Base-by-base conservation (phyloP, 1,140 invertebrate genomes). In the Caenorhabditis latens region DNA sequence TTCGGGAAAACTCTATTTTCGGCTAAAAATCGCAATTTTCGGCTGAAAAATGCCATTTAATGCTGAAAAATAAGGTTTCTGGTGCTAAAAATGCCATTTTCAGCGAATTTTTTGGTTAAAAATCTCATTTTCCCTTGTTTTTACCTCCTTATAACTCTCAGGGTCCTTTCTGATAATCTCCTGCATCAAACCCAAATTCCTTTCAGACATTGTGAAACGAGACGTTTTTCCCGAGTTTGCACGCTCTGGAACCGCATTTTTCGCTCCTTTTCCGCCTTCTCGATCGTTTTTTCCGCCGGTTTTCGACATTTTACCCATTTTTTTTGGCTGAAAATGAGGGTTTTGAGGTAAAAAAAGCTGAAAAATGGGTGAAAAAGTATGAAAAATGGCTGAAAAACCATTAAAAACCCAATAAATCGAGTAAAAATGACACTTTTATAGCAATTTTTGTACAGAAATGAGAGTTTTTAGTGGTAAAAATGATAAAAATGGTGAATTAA, bases 151-250 rank as follows among this genome's bases (percentile, higher is more conserved):
- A 83, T 92, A 92, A 16, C 87, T 89, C 46, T 92, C 91, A 0
- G 91, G 92, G 83, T 92, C 91, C 46, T 91, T 90, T 42, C 90
- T 75, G 58, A 92, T 79, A 53, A 90, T 87, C 55, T 92, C 91
- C 65, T 88, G 88, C 71, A 91, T 82, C 16, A 91, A 58, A 19
- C 86, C 90, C 84, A 91, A 88, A 87, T 91, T 91, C 21, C 87
- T 75, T 14, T 91, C 90, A 11, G 85, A 79, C 85, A 88, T 88
- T 24, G 84, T 57, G 84, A 88, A 88, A 2, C 84, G 19, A 2
- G 71, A 79, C 9, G 71, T 46, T 79, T 79, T 79, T 79, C 71
- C 71, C 24, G 71, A 79, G 24, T 48, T 79, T 8, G 71, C n/a
- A 6, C 71, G 46, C 24, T 50, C 71, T 24, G 43, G 9, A 9